Evolutionary conservation across 2,797 vertebrate species (phyloP).

Genomic region (Anguilla megastoma): DNA sequence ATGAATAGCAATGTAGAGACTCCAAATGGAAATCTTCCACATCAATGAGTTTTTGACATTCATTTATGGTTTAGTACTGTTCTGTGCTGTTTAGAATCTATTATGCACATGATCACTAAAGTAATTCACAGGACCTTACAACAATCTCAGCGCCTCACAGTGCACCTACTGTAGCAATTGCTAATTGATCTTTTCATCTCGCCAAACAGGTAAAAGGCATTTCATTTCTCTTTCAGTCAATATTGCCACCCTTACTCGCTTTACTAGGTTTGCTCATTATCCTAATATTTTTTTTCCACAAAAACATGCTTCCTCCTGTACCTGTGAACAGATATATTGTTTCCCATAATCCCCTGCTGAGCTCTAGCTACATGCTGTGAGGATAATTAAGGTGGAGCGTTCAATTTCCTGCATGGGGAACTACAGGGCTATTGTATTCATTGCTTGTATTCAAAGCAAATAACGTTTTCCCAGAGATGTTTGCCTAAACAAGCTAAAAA

Average conservation of each 20-base stretch:
- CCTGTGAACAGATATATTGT: slow-evolving; percentile 13
- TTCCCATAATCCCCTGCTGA: slow-evolving; percentile 14
- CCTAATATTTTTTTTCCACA: background rate
- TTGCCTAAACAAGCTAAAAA: background rate
- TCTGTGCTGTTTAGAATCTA: background rate
- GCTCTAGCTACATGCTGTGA: slow-evolving; percentile 8
- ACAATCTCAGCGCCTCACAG: background rate
- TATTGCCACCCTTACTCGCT: background rate
- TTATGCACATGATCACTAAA: background rate
- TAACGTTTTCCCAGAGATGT: background rate
- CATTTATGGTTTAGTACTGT: background rate
- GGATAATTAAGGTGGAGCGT: slow-evolving; percentile 19
- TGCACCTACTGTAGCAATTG: background rate
- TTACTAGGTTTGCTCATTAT: slow-evolving; percentile 2
- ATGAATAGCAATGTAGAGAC: background rate
- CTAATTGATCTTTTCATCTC: background rate
- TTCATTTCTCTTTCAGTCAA: background rate
- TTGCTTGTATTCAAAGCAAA: slow-evolving; percentile 18
- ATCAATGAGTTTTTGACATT: background rate
- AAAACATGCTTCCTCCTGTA: slow-evolving; percentile 4
- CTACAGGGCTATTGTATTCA: slow-evolving; percentile 21
- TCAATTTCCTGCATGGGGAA: slow-evolving; percentile 12
- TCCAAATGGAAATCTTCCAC: background rate
- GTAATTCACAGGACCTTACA: background rate
- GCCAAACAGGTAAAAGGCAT: slow-evolving; percentile 12